Evolutionary conservation across 2,113 vertebrate genomes (phyloP).

Genomic region (Pycnonotus jocosus): DNA sequence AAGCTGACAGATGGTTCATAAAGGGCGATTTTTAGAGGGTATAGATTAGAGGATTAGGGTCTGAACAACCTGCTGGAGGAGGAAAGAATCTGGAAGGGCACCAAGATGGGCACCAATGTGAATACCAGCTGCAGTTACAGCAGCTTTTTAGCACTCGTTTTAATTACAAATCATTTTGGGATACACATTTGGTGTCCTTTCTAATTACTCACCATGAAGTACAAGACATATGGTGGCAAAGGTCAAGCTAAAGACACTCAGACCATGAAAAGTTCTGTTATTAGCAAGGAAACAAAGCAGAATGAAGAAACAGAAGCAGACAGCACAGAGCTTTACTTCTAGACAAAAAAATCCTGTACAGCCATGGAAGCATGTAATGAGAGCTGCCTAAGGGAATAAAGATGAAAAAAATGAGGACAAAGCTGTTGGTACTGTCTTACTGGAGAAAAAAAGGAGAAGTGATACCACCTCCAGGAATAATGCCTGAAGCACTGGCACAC

Average conservation of each 20-base stretch:
- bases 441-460: not conserved
- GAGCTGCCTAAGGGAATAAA: not conserved
- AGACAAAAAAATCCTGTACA: not conserved
- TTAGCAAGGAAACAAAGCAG: not conserved
- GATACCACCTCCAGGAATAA: constrained; percentile 17
- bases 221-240: not conserved
- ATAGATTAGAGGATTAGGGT: not conserved
- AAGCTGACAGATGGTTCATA: not conserved
- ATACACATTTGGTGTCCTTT: not conserved
- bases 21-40: not conserved
- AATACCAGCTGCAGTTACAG: not conserved
- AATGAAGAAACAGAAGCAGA: not conserved
- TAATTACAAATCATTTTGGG: not conserved
- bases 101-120: not conserved
- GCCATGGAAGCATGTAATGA: not conserved
- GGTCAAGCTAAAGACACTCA: not conserved
- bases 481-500: constrained; percentile 16
- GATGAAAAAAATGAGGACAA: not conserved
- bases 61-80: not conserved
- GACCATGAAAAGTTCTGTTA: not conserved
- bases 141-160: not conserved
- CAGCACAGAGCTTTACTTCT: not conserved
- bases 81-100: not conserved
- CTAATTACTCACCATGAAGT: not conserved
- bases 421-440: not conserved